Conservation (phyloP, 2,888 invertebrate species). For the Morpho achilles region DNA sequence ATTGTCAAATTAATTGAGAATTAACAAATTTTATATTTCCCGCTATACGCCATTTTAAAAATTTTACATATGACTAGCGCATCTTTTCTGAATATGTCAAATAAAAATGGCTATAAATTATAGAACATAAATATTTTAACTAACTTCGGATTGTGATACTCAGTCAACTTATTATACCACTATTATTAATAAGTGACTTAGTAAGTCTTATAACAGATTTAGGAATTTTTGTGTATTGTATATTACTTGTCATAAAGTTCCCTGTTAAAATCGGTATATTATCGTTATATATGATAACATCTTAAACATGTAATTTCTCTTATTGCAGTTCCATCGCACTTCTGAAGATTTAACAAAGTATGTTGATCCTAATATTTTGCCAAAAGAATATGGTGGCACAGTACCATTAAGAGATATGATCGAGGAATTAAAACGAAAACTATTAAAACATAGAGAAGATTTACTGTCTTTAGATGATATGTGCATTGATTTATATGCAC, state of each 20-base stretch:
- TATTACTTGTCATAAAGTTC: no score
- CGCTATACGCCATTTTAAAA: constrained; percentile 1
- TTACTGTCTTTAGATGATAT: constrained; percentile 86
- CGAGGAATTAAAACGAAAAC: constrained; percentile 82
- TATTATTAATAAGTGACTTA: not conserved
- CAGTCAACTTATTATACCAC: not conserved
- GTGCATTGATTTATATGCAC: constrained; percentile 83
- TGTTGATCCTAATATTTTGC: constrained; percentile 86
- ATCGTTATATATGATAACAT: no score
- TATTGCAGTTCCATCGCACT: constrained; percentile 83
- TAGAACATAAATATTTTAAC: not conserved
- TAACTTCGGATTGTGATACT: not conserved
- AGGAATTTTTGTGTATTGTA: no score
- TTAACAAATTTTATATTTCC: not conserved
- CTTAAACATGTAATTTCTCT: not conserved
- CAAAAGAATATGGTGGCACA: constrained; percentile 93
- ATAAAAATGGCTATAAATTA: not conserved
- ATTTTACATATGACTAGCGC: not conserved
- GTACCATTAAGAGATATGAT: constrained; percentile 90
- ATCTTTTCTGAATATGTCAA: no score
- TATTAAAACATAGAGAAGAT: constrained; percentile 81
- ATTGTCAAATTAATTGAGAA: not conserved
- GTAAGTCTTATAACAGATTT: no score
- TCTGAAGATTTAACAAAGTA: constrained; percentile 85
- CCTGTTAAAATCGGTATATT: no score